Evolutionary conservation across 2,113 vertebrate species (phyloP).

Genomic region (Chaetura pelagica): DNA sequence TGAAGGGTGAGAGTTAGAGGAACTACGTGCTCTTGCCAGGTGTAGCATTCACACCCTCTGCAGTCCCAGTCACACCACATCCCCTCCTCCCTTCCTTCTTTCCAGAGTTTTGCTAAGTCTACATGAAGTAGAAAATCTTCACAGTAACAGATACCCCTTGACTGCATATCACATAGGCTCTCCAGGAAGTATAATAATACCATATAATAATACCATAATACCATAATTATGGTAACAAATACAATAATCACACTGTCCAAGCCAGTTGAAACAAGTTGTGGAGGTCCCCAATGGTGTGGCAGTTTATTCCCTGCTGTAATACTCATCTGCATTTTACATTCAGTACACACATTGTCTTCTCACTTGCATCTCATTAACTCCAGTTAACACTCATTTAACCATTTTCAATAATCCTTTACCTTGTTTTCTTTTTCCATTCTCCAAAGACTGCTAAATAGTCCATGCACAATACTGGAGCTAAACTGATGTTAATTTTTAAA

Average conservation of each 20-base stretch:
- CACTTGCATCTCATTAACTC: conserved; percentile 22
- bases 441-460: neutral
- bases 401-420: conserved; percentile 9
- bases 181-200: neutral
- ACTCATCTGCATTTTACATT: neutral
- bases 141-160: neutral
- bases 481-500: conserved; percentile 7
- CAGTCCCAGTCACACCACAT: neutral
- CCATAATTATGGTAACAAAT: no score
- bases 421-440: conserved; percentile 11
- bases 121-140: neutral
- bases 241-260: neutral
- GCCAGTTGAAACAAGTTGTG: neutral
- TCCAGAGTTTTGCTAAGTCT: neutral
- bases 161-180: neutral
- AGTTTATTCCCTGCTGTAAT: neutral
- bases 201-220: no score
- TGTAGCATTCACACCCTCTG: neutral
- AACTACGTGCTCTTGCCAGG: neutral
- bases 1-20: neutral
- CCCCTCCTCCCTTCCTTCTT: no score
- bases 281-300: neutral
- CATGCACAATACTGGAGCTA: neutral
- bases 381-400: conserved; percentile 34
- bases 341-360: neutral